phyloP scores from a whole-genome alignment of 2,797 vertebrate species.

The Gallirallus australis region DNA sequence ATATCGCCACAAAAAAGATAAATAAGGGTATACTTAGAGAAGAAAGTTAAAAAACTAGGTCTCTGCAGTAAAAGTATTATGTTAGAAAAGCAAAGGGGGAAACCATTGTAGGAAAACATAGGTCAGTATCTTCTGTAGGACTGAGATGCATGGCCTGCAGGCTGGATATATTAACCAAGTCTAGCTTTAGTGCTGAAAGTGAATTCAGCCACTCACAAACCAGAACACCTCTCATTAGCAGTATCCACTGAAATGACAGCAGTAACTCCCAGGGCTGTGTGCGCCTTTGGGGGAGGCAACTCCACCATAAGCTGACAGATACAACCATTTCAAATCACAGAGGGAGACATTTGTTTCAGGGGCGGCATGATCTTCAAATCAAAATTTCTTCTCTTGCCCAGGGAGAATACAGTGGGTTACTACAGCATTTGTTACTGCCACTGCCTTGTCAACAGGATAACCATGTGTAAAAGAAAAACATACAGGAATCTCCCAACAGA shows the following conservation, averaged over 20 bases:
- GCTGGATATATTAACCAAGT: neutral
- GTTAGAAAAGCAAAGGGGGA: neutral
- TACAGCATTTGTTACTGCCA: constrained; percentile 17
- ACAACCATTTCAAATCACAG: neutral
- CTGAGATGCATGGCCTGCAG: neutral
- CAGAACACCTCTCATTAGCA: neutral
- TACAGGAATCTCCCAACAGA: neutral
- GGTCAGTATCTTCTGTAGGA: neutral
- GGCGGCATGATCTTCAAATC: neutral
- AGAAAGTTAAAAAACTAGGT: neutral
- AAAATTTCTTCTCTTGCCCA: neutral
- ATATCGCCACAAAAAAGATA: neutral
- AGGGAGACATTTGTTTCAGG: neutral
- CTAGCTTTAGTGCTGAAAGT: neutral
- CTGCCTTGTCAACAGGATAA: neutral
- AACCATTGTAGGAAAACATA: neutral
- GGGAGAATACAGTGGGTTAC: neutral
- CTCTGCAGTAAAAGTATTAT: neutral
- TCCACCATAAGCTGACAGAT: neutral
- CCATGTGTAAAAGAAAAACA: neutral
- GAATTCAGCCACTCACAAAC: neutral
- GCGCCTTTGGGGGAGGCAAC: neutral
- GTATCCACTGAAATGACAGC: neutral
- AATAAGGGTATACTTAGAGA: neutral
- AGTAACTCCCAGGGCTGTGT: neutral